phyloP scores from a whole-genome alignment of 2,113 vertebrate species.

The Plotosus lineatus region DNA sequence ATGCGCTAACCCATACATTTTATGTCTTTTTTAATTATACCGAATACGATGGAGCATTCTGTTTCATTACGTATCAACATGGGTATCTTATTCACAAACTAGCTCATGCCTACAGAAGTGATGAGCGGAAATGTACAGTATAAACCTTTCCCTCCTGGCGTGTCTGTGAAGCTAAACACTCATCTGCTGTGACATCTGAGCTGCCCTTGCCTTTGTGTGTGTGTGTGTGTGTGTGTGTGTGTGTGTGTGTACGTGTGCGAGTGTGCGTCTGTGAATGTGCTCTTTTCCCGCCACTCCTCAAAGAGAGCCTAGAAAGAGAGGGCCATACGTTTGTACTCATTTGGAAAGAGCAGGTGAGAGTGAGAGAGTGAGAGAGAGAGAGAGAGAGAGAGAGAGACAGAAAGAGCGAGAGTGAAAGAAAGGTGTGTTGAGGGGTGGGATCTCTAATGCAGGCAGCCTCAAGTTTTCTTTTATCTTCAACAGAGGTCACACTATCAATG shows the following conservation, averaged over 20 bases:
- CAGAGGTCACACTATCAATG: slow-evolving; percentile 60
- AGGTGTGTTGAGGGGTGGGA: slow-evolving; percentile 25
- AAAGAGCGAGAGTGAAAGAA: slow-evolving; percentile 13
- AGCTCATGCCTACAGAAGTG: neutral
- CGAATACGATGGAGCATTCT: neutral
- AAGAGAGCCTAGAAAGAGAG: slow-evolving; percentile 56
- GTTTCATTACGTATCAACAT: neutral
- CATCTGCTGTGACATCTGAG: slow-evolving; percentile 66
- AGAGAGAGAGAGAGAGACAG: slow-evolving; percentile 36
- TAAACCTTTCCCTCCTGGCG: slow-evolving; percentile 20
- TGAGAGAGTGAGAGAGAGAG: slow-evolving; percentile 13
- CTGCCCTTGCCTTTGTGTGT: slow-evolving; percentile 75
- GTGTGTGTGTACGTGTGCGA: slow-evolving; percentile 69
- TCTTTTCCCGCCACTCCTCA: slow-evolving; percentile 69
- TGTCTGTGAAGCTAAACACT: slow-evolving; percentile 40
- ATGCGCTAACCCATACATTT: neutral
- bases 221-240: slow-evolving; percentile 65
- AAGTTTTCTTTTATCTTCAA: slow-evolving; percentile 52
- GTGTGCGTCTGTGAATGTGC: slow-evolving; percentile 62
- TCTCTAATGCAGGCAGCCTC: slow-evolving; percentile 48
- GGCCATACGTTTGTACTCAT: slow-evolving; percentile 43
- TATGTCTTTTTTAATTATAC: neutral
- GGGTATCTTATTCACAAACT: neutral
- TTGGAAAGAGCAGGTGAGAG: slow-evolving; percentile 52
- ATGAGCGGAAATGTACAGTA: slow-evolving; percentile 2